A percentile compares a stretch with the other conserved stretches of the same genome.
Evolutionary conservation across 2,888 invertebrate species (phyloP).

Genomic region (Platycheirus albimanus): DNA sequence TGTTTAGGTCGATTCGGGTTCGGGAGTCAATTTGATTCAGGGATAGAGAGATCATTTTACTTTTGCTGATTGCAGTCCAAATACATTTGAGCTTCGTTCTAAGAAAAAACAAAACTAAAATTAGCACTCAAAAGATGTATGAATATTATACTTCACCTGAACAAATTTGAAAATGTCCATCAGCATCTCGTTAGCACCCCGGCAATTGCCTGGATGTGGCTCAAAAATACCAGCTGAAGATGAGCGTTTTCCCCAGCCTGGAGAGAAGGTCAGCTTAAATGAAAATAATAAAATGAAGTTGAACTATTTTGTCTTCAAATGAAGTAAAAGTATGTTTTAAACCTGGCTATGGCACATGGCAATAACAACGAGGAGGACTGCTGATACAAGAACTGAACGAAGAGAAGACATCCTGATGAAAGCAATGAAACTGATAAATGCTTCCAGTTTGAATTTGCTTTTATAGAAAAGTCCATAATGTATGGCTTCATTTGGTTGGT

Average conservation of each 20-base stretch:
- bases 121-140: background rate
- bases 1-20: no score
- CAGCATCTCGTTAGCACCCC: slow-evolving; percentile 80
- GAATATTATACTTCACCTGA: slow-evolving; percentile 75
- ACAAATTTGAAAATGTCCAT: slow-evolving; percentile 81
- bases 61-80: slow-evolving; percentile 74
- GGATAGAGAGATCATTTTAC: slow-evolving; percentile 1
- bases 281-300: background rate
- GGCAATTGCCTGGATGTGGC: slow-evolving; percentile 77
- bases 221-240: slow-evolving; percentile 44
- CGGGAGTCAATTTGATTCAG: no score
- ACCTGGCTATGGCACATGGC: slow-evolving; percentile 65
- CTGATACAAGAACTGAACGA: slow-evolving; percentile 53
- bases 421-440: slow-evolving; percentile 39
- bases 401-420: slow-evolving; percentile 64
- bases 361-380: slow-evolving; percentile 41
- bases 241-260: slow-evolving; percentile 75
- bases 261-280: slow-evolving; percentile 75
- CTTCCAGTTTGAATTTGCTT: slow-evolving; percentile 35
- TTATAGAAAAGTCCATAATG: slow-evolving; percentile 26
- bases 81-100: slow-evolving; percentile 74
- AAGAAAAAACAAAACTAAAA: slow-evolving; percentile 7
- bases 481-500: slow-evolving; percentile 65
- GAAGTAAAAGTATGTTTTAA: background rate
- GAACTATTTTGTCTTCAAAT: no score